A percentile compares a stretch with the other conserved stretches of the same genome.
Evolutionary conservation across 2,113 vertebrate genomes (phyloP).

Genomic region (Pimephales promelas): DNA sequence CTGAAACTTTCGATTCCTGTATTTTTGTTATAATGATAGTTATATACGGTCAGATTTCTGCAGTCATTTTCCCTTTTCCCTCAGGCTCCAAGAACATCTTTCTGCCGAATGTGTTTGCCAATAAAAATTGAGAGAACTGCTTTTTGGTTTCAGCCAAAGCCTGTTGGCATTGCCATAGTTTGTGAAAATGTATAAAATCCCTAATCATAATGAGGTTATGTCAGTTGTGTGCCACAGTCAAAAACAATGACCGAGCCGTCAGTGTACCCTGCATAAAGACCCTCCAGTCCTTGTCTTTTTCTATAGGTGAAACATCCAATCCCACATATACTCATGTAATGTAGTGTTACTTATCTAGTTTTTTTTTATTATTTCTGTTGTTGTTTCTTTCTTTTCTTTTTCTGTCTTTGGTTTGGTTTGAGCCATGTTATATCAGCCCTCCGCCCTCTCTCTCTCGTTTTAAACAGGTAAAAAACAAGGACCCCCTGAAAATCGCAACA

Average conservation of each 20-base stretch:
- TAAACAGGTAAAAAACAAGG: constrained; percentile 99
- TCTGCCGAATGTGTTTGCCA: background rate
- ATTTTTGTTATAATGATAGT: background rate
- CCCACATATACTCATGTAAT: constrained; percentile 67
- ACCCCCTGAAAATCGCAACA: constrained; percentile 99
- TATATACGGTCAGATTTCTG: too few relatives aligned
- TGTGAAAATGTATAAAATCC: background rate
- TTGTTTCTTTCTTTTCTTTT: constrained; percentile 69
- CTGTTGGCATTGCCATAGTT: background rate
- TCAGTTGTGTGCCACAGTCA: constrained; percentile 32
- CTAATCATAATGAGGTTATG: background rate
- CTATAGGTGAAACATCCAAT: constrained; percentile 71
- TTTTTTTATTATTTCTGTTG: constrained; percentile 64
- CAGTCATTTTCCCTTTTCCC: background rate
- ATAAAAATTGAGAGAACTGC: background rate
- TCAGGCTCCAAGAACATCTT: background rate
- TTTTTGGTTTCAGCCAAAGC: constrained; percentile 14
- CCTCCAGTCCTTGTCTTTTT: constrained; percentile 62
- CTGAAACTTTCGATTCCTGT: background rate
- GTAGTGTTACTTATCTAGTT: constrained; percentile 62
- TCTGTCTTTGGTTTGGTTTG: constrained; percentile 75
- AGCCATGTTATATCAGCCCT: constrained; percentile 83
- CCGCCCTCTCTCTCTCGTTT: constrained; percentile 89
- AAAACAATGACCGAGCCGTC: constrained; percentile 25
- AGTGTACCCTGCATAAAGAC: background rate